Conservation (phyloP, 2,888 invertebrate species). For the Yponomeuta cagnagella region DNA sequence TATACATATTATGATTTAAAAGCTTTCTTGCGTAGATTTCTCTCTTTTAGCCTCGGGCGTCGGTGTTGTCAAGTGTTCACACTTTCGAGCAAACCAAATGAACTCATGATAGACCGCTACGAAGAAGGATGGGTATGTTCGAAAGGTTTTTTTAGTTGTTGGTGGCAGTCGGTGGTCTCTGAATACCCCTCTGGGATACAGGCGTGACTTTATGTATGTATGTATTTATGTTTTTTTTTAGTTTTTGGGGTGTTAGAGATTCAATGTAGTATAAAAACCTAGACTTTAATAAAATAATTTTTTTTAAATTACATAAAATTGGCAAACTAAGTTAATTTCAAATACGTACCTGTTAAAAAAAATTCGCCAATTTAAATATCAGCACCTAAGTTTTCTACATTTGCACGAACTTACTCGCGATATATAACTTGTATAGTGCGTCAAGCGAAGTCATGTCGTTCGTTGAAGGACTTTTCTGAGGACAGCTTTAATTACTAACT, state of each 20-base stretch:
- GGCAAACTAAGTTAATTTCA: too few relatives aligned
- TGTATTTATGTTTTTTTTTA: too few relatives aligned
- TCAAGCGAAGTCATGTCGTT: not conserved
- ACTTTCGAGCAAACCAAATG: not conserved
- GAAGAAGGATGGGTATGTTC: too few relatives aligned
- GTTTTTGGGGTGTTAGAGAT: too few relatives aligned
- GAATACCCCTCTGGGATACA: too few relatives aligned
- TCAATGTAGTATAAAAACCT: too few relatives aligned
- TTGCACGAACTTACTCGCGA: not conserved
- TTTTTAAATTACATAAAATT: too few relatives aligned
- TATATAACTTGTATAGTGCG: not conserved
- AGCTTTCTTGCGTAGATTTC: not conserved
- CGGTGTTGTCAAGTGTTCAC: not conserved
- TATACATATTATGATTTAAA: not conserved
- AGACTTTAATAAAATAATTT: too few relatives aligned
- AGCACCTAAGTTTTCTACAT: not conserved
- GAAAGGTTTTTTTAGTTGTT: too few relatives aligned
- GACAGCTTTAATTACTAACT: not conserved
- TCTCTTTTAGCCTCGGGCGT: not conserved
- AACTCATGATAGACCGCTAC: not conserved
- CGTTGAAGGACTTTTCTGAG: not conserved
- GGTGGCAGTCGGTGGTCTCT: too few relatives aligned
- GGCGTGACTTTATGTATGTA: too few relatives aligned
- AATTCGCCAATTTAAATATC: not conserved
- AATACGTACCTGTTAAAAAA: too few relatives aligned